Base-by-base conservation (phyloP, 2,113 vertebrate species). In the Echinops telfairi region DNA sequence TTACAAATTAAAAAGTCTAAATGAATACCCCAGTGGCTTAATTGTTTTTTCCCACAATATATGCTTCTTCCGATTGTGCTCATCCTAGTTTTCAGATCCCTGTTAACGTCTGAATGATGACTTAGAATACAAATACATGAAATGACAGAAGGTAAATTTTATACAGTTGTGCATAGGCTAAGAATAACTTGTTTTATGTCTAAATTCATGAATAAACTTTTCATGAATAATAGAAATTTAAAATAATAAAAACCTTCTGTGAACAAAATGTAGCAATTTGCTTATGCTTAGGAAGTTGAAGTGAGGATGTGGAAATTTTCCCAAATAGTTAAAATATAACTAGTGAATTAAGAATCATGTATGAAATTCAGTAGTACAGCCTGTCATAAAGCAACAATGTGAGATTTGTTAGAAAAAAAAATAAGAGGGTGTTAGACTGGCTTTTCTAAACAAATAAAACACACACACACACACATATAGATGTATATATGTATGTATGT, bases 331-430 rank as follows among this genome's bases (percentile, higher is more conserved):
- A 88, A 94, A 83, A 80, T 6, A 78, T 82, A 89, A 38, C 53
- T 92, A 47, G 43, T 81, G 57, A 87, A 36, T 47, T 47, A 95
- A 92, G 60, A 94, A 43, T 94, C 38, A 33, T 57, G 95, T 86
- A 47, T 80, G 57, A 91, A 68, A 62, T 14, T 76, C 11, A 91
- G 36, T 33, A 3, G 36, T 73, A 92, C 94, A 19, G 78, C 90
- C 23, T 53, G 60, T 64, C 20, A 23, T 64, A 64, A 23, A 64
- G 20, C 22, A 23, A 64, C 17, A 23, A 64, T 23, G 19, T 64
- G 20, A 23, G 22, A 64, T 64, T 47, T 47, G 43, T 47, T 47
- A 47, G 43, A 47, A n/a, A n/a, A n/a, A n/a, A n/a, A n/a, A n/a
- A n/a, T n/a, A n/a, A n/a, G n/a, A n/a, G n/a, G n/a, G n/a, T n/a